Percentiles rank a stretch among this genome's conserved stretches.
phyloP scores from a whole-genome alignment of 1,140 invertebrate genomes.

The Diorhabda sublineata region DNA sequence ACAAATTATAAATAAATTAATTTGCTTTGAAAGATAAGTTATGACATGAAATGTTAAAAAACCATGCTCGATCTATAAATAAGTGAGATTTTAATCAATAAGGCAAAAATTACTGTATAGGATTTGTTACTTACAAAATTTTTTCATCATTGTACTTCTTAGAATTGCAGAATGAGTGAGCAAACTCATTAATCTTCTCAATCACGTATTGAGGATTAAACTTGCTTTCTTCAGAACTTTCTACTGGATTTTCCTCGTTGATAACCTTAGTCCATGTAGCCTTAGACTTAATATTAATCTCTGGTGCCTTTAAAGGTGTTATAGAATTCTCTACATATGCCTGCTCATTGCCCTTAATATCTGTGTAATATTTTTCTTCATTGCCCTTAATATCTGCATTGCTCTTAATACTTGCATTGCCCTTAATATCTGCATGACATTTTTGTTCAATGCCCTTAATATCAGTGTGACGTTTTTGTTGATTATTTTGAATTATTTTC shows the following conservation, averaged over 20 bases:
- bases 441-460: no score
- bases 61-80: no score
- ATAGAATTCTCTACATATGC: neutral
- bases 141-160: neutral
- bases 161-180: neutral
- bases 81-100: no score
- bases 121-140: neutral
- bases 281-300: constrained; percentile 32
- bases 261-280: constrained; percentile 32
- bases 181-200: constrained; percentile 17
- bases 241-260: neutral
- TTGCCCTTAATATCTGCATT: neutral
- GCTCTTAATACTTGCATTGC: no score
- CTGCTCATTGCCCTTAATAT: no score
- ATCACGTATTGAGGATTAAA: constrained; percentile 6
- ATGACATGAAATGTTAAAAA: no score
- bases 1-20: no score
- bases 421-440: no score
- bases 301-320: constrained; percentile 37
- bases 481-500: neutral
- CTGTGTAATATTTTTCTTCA: neutral
- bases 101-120: no score
- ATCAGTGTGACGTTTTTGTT: no score
- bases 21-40: no score
- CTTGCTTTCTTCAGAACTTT: neutral